Conservation (phyloP, 2,797 vertebrate genomes). For the Manis crassicaudata region DNA sequence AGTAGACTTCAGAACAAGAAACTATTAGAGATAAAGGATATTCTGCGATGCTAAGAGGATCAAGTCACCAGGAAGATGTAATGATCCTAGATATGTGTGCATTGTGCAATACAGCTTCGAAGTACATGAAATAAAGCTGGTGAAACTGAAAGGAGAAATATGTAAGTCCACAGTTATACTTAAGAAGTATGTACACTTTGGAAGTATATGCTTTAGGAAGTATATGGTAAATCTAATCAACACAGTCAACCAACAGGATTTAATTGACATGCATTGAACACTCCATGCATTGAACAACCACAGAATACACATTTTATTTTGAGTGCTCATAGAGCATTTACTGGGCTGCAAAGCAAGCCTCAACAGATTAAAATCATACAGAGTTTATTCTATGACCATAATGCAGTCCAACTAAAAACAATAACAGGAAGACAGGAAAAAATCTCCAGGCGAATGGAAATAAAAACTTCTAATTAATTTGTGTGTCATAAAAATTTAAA, state of each 20-base stretch:
- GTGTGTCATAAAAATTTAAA: neutral
- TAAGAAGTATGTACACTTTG: neutral
- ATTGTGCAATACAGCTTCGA: neutral
- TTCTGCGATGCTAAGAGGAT: neutral
- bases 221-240: neutral
- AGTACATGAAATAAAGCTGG: neutral
- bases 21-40: neutral
- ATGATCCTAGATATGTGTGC: neutral
- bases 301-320: neutral
- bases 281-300: neutral
- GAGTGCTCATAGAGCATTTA: neutral
- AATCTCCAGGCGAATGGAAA: neutral
- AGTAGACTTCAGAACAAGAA: neutral
- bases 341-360: neutral
- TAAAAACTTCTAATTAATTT: neutral
- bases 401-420: neutral
- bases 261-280: neutral
- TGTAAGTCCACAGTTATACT: neutral
- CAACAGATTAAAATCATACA: neutral
- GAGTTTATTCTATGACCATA: neutral
- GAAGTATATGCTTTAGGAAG: neutral
- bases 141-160: neutral
- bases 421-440: neutral
- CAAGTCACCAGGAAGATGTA: neutral
- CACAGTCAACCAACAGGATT: neutral